Percentiles rank a stretch among this genome's conserved stretches.
These are phyloP conservation scores for Folsomia manolachei DNA, from an alignment of 2,888 invertebrate genomes.

Conservation along the genomic window DNA sequence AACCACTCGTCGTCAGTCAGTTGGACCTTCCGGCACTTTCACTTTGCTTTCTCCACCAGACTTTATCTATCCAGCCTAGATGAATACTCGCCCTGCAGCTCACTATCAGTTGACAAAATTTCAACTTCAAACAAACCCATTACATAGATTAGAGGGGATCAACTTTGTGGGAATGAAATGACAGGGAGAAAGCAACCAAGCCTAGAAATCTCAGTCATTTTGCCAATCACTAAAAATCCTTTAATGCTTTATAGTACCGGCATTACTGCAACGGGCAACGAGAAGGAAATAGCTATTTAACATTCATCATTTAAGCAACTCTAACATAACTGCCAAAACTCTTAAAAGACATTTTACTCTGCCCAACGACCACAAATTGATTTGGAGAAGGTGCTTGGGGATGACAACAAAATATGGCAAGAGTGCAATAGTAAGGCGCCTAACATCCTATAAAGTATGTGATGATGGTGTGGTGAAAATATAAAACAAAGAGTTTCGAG, in stretches of 20 bases:
- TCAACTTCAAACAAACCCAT: constrained; percentile 5
- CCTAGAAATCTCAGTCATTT: neutral
- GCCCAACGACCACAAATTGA: neutral
- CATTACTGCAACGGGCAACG: too few relatives aligned
- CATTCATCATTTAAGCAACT: too few relatives aligned
- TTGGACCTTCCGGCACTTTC: constrained; percentile 1
- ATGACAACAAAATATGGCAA: neutral
- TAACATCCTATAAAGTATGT: too few relatives aligned
- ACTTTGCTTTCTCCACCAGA: neutral
- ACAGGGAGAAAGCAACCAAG: neutral
- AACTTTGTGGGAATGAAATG: constrained; percentile 2
- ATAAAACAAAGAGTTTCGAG: neutral
- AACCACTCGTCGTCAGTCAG: neutral
- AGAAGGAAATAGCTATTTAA: too few relatives aligned
- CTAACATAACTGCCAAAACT: too few relatives aligned
- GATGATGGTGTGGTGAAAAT: neutral
- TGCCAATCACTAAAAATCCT: neutral
- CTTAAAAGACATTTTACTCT: neutral
- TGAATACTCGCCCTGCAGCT: neutral
- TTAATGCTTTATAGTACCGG: neutral
- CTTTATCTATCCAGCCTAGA: too few relatives aligned
- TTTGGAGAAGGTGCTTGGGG: neutral
- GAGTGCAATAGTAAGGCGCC: too few relatives aligned
- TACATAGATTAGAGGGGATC: neutral
- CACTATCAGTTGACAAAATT: neutral